A percentile compares a stretch with the other conserved stretches of the same genome.
Evolutionary conservation across 2,797 vertebrate species (phyloP).

Genomic region (Orestias chungarensis): DNA sequence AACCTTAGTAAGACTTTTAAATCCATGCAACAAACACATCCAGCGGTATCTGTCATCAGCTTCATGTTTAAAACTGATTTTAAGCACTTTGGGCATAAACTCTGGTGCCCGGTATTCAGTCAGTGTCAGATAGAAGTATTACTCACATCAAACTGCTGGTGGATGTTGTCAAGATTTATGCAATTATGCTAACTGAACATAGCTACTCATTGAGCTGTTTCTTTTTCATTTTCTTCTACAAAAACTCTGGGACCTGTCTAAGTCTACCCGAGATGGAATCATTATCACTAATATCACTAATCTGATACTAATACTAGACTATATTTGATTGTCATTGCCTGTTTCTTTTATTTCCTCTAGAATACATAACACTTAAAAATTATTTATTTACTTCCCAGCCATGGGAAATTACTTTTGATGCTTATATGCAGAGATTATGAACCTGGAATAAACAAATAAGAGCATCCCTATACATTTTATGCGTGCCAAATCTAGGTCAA

Average conservation of each 20-base stretch:
- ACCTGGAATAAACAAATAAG: conserved; percentile 8
- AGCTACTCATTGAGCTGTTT: neutral
- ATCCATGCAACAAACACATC: neutral
- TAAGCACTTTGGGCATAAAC: neutral
- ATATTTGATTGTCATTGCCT: too few relatives aligned
- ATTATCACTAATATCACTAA: too few relatives aligned
- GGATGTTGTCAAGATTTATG: neutral
- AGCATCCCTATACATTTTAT: conserved; percentile 13
- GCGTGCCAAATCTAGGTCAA: conserved; percentile 24
- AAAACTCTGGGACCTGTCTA: neutral
- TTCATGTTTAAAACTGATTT: neutral
- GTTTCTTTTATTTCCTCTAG: neutral
- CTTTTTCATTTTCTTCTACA: neutral
- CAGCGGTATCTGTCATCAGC: neutral
- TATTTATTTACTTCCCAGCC: neutral
- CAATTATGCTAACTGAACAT: neutral
- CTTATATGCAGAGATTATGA: conserved; percentile 12
- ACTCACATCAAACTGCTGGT: neutral
- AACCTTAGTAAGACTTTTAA: neutral
- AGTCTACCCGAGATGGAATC: neutral
- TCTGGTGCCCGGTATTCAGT: neutral
- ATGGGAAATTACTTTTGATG: conserved; percentile 7
- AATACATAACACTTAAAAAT: neutral
- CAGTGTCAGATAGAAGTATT: neutral
- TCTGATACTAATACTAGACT: too few relatives aligned